Evolutionary conservation across 2,113 vertebrate species (phyloP).

Genomic region (Actinemys pallida): DNA sequence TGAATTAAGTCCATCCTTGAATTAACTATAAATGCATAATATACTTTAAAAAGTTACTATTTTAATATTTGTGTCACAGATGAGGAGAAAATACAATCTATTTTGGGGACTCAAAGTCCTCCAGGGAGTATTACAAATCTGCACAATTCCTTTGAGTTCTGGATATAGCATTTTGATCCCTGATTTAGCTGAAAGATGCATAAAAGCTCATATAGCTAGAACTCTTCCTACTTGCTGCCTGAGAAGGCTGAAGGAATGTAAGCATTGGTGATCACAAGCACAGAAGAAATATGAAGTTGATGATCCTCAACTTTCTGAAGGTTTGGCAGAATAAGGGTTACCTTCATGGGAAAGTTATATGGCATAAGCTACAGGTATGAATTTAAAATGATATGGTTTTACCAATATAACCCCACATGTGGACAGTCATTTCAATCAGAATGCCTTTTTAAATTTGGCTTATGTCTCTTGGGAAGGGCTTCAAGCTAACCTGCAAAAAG

Average conservation of each 20-base stretch:
- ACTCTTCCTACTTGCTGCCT: not conserved
- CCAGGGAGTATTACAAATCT: not conserved
- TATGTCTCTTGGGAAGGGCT: not conserved
- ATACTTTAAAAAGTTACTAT: not conserved
- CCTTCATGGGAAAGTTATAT: not conserved
- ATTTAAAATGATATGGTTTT: not conserved
- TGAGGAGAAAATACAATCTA: not conserved
- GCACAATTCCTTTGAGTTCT: not conserved
- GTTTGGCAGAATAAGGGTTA: not conserved
- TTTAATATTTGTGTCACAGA: not conserved
- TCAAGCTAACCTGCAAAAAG: not conserved
- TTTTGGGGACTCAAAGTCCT: not conserved
- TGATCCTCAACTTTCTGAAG: not conserved
- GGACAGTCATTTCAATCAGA: not conserved
- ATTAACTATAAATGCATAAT: constrained; percentile 23
- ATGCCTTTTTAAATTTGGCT: not conserved
- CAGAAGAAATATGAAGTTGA: not conserved
- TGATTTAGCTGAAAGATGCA: not conserved
- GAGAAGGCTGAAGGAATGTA: not conserved
- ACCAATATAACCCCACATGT: not conserved
- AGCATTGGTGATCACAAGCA: not conserved
- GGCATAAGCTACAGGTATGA: not conserved
- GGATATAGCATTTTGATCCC: constrained; percentile 17
- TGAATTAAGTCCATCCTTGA: constrained; percentile 15
- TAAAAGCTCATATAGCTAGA: not conserved